Conservation (phyloP, 1,140 invertebrate species). For the Pissodes strobi region DNA sequence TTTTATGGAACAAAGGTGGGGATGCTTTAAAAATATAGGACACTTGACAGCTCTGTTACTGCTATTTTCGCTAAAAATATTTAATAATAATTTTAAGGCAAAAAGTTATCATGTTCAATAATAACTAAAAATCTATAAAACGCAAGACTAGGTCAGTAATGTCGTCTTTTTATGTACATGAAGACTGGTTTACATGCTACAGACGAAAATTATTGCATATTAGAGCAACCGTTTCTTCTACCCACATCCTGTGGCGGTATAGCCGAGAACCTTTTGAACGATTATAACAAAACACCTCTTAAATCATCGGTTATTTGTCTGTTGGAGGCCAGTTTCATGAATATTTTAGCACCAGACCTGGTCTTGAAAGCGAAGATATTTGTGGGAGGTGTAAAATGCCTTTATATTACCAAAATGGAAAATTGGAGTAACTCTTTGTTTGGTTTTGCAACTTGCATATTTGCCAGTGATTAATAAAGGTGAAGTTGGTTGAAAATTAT, state of each 20-base stretch:
- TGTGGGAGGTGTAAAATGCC: constrained; percentile 17
- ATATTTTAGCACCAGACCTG: constrained; percentile 26
- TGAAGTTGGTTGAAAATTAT: no score
- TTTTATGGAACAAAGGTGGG: no score
- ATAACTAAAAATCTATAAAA: no score
- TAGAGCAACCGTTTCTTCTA: constrained; percentile 14
- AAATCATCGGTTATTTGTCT: constrained; percentile 26
- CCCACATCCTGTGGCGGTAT: neutral
- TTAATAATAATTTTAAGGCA: no score
- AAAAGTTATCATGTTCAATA: no score
- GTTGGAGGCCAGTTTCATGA: constrained; percentile 12
- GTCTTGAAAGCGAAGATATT: constrained; percentile 20
- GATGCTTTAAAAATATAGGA: no score
- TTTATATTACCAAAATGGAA: constrained; percentile 3
- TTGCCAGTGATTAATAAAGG: no score
- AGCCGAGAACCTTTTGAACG: constrained; percentile 5
- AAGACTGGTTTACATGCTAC: constrained; percentile 5
- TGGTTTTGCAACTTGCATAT: no score
- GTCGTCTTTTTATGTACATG: neutral
- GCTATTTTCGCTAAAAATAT: no score
- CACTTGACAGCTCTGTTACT: no score
- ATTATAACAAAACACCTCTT: constrained; percentile 30
- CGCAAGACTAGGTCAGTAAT: constrained; percentile 10
- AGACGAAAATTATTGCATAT: constrained; percentile 10
- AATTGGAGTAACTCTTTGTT: no score